A percentile compares a stretch with the other conserved stretches of the same genome.
Conservation (phyloP, 2,797 vertebrate genomes). For the Serranus cabrilla region DNA sequence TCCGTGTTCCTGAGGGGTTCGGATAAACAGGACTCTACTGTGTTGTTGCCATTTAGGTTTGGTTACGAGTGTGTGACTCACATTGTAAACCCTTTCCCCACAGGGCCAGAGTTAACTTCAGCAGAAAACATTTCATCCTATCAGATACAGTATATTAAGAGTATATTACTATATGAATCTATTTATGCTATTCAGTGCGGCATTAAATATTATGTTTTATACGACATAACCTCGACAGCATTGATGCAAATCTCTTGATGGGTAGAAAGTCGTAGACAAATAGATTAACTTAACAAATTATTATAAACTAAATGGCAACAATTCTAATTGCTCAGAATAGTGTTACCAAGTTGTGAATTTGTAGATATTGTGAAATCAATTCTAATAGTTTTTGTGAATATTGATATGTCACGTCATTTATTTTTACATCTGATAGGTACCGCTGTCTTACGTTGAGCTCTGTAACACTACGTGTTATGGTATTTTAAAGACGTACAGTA, state of each 20-base stretch:
- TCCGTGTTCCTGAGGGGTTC: conserved; percentile 37
- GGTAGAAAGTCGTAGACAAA: conserved; percentile 78
- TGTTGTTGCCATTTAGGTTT: conserved; percentile 58
- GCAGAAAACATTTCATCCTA: conserved; percentile 72
- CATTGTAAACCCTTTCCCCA: conserved; percentile 51
- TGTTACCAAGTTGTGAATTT: conserved; percentile 83
- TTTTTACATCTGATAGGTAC: conserved; percentile 79
- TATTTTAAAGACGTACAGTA: conserved; percentile 69
- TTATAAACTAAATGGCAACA: conserved; percentile 73
- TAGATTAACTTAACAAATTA: conserved; percentile 67
- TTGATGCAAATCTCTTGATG: conserved; percentile 77
- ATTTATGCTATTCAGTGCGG: conserved; percentile 82
- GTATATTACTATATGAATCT: conserved; percentile 84
- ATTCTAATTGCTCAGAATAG: conserved; percentile 71
- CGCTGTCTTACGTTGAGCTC: conserved; percentile 70
- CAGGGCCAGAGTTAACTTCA: conserved; percentile 72
- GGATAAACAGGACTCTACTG: conserved; percentile 45
- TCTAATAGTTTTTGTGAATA: conserved; percentile 80
- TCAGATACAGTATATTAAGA: conserved; percentile 78
- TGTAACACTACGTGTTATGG: conserved; percentile 79
- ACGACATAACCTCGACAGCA: conserved; percentile 78
- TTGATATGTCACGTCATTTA: conserved; percentile 79
- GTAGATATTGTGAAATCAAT: conserved; percentile 85
- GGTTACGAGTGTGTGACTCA: conserved; percentile 45
- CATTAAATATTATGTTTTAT: conserved; percentile 82